phyloP scores from a whole-genome alignment of 2,888 invertebrate species.

The Apotomis betuletana region DNA sequence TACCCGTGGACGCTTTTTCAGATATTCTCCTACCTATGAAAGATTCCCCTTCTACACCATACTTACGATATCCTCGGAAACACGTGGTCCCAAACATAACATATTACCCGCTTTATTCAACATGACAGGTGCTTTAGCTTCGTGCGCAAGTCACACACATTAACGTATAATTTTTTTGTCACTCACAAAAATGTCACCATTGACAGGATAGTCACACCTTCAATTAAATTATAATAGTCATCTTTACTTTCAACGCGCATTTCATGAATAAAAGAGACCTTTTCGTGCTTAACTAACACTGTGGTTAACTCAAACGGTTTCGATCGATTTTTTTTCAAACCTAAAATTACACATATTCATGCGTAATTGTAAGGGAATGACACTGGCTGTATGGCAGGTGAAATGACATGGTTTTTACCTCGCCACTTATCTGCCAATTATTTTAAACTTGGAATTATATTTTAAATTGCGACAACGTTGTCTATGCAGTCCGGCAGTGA shows the following conservation, averaged over 20 bases:
- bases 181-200: constrained; percentile 31
- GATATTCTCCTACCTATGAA: too few relatives aligned
- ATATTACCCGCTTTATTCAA: too few relatives aligned
- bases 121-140: constrained; percentile 19
- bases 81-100: too few relatives aligned
- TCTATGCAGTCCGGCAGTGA: neutral
- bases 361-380: constrained; percentile 34
- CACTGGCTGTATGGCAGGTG: constrained; percentile 39
- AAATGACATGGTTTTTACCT: constrained; percentile 33
- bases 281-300: constrained; percentile 10
- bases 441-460: constrained; percentile 34
- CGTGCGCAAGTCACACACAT: constrained; percentile 17
- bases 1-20: too few relatives aligned
- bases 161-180: constrained; percentile 15
- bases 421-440: constrained; percentile 35
- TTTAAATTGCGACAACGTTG: constrained; percentile 25
- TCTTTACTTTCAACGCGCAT: constrained; percentile 33
- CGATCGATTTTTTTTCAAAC: constrained; percentile 26
- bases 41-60: too few relatives aligned
- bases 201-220: constrained; percentile 7
- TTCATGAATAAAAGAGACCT: constrained; percentile 13
- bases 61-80: too few relatives aligned
- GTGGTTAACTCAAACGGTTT: constrained; percentile 20
- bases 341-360: constrained; percentile 18
- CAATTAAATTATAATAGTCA: constrained; percentile 20